Percentiles rank a stretch among this genome's conserved stretches.
phyloP scores from a whole-genome alignment of 2,113 vertebrate genomes.

The Propithecus coquereli region DNA sequence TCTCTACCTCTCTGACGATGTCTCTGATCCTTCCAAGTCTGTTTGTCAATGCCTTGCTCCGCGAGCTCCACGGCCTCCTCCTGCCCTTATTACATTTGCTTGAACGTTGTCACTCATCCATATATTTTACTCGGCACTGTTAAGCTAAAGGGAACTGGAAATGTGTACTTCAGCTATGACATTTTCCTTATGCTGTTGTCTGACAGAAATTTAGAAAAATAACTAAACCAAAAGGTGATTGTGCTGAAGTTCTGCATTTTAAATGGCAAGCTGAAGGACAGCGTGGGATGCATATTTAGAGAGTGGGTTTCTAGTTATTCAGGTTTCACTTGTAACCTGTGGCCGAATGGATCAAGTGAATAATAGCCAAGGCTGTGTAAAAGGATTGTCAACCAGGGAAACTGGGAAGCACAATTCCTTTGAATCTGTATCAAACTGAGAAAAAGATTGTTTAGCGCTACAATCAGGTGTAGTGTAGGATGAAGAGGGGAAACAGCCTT shows the following conservation, averaged over 20 bases:
- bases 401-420: slow-evolving; percentile 50
- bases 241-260: slow-evolving; percentile 16
- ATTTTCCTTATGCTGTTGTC: slow-evolving; percentile 57
- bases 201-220: slow-evolving; percentile 65
- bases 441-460: slow-evolving; percentile 50
- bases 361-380: slow-evolving; percentile 24
- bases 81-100: not conserved
- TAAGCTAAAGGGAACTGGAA: slow-evolving; percentile 43
- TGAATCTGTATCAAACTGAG: slow-evolving; percentile 65
- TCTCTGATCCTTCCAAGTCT: not conserved
- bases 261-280: slow-evolving; percentile 46
- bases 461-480: not conserved
- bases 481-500: not conserved
- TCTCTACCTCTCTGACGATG: too few species aligned
- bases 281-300: rapidly evolving
- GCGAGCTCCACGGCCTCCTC: not conserved
- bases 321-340: not conserved
- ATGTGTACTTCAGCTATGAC: slow-evolving; percentile 44
- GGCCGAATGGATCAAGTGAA: slow-evolving; percentile 16
- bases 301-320: not conserved
- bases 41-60: not conserved
- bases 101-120: not conserved
- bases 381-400: slow-evolving; percentile 26
- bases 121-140: not conserved
- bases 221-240: slow-evolving; percentile 52